Evolutionary conservation across 2,113 vertebrate species (phyloP), one percentile per base, ranked within the genome.

Genomic region (Monopterus albus): DNA sequence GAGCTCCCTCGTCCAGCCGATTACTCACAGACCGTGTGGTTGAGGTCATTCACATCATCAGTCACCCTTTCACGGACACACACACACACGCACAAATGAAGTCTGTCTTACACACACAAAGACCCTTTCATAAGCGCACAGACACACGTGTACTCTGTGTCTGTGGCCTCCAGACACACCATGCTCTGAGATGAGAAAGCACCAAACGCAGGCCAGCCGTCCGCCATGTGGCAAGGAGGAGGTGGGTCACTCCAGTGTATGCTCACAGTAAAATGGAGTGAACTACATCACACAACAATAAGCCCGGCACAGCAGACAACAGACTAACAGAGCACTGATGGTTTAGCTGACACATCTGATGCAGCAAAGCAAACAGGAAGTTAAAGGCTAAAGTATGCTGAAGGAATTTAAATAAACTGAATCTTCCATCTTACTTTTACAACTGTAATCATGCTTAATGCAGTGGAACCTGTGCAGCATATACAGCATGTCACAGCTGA

Each of bases 1-100:
- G n/a, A 62, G 18, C 47, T 26, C 49, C 26, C 20, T 79, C 33
- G 55, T 20, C 77, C 86, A 82, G 75, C 78, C 75, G 72, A 77
- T 79, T 74, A 62, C 68, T 85, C 62, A 47, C 1, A 39, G 69
- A 64, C 67, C 51, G 53, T 79, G 75, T 71, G 59, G 6, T 75
- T 83, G 49, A 66, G 56, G 47, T 67, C 46, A 77, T 67, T 61
- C 68, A 57, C 63, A 72, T 76, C 18, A 57, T 35, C 52, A 26
- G 47, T 29, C 52, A 28, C 23, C 45, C 58, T 67, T 60, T 76
- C 59, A 12, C 65, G n/a, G n/a, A 68, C 45, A 9, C n/a, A n/a
- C n/a, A 46, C 35, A 12, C 45, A 40, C 33, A 39, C 53, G 31
- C 31, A 8, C 9, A 58, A 45, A 66, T 49, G 56, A 17, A 66